Base-by-base conservation (phyloP, 2,797 vertebrate genomes). In the Epinephelus malabaricus region DNA sequence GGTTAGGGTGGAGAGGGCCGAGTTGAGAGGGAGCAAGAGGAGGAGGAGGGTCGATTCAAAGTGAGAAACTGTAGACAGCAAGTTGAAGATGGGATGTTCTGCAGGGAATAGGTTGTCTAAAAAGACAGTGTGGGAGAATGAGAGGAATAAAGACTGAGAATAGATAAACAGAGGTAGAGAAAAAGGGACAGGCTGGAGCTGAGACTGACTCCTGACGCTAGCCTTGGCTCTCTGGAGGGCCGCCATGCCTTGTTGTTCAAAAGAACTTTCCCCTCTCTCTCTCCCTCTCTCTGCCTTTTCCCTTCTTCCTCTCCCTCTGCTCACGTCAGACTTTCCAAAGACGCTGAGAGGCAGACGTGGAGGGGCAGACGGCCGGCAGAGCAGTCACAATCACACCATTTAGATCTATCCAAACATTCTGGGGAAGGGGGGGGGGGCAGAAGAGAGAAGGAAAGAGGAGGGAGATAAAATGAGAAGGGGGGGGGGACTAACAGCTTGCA, bases 281-380 rank as follows among this genome's bases (percentile, higher is more conserved):
- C 77, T 67, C 62, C 61, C 76, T 30, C 73, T 72, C 78, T 73
- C 80, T 66, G 79, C 81, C 81, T 84, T 88, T 90, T 69, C 83
- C 85, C 87, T 73, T 87, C 84, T 82, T 91, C 86, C 87, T 86
- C 83, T 92, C 88, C 83, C 91, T 88, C 89, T 78, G 89, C 91
- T 94, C 90, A 90, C 94, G 94, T 96, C 95, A 96, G 92, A 95
- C 91, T 96, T 96, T 96, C 95, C 95, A 95, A 91, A 94, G 93
- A 85, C 88, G 83, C 89, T 78, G 86, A 87, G 88, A 92, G 85
- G 89, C 86, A 90, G 92, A 81, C 90, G 79, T 86, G 72, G 84
- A 86, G 78, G 78, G 80, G 86, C 83, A 88, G 92, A 92, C 92
- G 87, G 86, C 90, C 88, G 86, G 81, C 89, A 86, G 88, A 90